Conservation (phyloP, 2,113 vertebrate species). For the Sander vitreus region DNA sequence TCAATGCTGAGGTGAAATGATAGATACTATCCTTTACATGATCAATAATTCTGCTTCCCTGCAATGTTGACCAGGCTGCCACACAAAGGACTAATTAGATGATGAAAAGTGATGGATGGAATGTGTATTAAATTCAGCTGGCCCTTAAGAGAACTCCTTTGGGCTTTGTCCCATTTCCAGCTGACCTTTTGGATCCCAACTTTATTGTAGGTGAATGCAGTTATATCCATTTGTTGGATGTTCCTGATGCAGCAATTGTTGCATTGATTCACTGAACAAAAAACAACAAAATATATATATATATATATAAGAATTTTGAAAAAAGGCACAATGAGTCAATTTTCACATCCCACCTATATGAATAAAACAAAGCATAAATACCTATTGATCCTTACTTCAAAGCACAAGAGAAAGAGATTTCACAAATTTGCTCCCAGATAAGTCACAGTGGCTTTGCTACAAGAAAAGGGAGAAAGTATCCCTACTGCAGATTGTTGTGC, state of each 20-base stretch:
- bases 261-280: constrained; percentile 17
- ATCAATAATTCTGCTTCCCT: constrained; percentile 90
- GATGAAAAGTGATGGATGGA: constrained; percentile 99
- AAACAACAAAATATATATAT: not conserved
- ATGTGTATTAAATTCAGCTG: constrained; percentile 93
- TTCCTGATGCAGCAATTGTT: constrained; percentile 86
- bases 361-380: constrained; percentile 45
- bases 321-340: constrained; percentile 12
- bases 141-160: constrained; percentile 87
- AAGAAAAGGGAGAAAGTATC: constrained; percentile 53
- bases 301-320: constrained; percentile 10
- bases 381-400: constrained; percentile 59
- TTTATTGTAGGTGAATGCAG: constrained; percentile 88
- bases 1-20: constrained; percentile 84
- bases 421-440: constrained; percentile 61
- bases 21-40: constrained; percentile 93
- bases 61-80: constrained; percentile 89
- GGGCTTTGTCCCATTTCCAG: constrained; percentile 91
- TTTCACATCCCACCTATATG: not conserved
- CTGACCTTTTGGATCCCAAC: constrained; percentile 95
- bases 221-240: constrained; percentile 92
- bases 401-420: constrained; percentile 60
- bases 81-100: constrained; percentile 96
- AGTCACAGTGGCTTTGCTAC: constrained; percentile 55
- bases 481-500: constrained; percentile 50